Evolutionary conservation across 1,140 invertebrate genomes (phyloP).

Genomic region (Drosophila tani): DNA sequence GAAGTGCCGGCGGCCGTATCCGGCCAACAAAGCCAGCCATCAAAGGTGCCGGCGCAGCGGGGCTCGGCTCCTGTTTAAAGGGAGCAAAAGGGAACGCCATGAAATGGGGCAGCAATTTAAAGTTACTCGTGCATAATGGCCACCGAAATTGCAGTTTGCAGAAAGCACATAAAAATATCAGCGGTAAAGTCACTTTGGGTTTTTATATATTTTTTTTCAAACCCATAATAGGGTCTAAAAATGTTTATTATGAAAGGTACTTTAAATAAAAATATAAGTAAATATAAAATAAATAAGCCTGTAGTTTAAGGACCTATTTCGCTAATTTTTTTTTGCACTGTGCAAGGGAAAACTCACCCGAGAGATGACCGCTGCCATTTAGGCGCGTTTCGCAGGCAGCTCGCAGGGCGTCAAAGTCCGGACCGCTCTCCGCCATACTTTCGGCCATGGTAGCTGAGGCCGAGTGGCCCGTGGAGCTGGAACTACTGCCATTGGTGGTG

Average conservation of each 20-base stretch:
- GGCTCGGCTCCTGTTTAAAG: constrained; percentile 85
- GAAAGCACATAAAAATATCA: constrained; percentile 4
- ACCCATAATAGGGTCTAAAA: too few relatives aligned
- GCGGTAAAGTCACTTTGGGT: not conserved
- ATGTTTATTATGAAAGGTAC: too few relatives aligned
- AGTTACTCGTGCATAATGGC: constrained; percentile 49
- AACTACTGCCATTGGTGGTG: constrained; percentile 8
- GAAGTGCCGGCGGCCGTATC: constrained; percentile 90
- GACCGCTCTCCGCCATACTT: constrained; percentile 60
- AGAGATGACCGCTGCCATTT: constrained; percentile 49
- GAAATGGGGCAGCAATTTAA: constrained; percentile 31
- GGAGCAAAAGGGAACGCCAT: constrained; percentile 6
- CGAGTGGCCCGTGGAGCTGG: constrained; percentile 14
- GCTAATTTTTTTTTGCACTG: not conserved
- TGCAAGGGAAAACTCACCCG: constrained; percentile 25
- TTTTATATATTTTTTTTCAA: not conserved
- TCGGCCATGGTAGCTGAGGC: constrained; percentile 42
- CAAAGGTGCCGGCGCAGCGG: constrained; percentile 91
- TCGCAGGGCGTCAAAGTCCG: constrained; percentile 66
- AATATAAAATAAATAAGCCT: too few relatives aligned
- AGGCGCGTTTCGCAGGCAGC: constrained; percentile 52
- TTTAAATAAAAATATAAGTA: too few relatives aligned
- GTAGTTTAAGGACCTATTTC: too few relatives aligned
- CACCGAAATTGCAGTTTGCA: constrained; percentile 36
- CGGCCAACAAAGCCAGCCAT: constrained; percentile 95